A percentile compares a stretch with the other conserved stretches of the same genome.
Evolutionary conservation across 2,113 vertebrate species (phyloP).

Genomic region (Mionectes macconnelli): DNA sequence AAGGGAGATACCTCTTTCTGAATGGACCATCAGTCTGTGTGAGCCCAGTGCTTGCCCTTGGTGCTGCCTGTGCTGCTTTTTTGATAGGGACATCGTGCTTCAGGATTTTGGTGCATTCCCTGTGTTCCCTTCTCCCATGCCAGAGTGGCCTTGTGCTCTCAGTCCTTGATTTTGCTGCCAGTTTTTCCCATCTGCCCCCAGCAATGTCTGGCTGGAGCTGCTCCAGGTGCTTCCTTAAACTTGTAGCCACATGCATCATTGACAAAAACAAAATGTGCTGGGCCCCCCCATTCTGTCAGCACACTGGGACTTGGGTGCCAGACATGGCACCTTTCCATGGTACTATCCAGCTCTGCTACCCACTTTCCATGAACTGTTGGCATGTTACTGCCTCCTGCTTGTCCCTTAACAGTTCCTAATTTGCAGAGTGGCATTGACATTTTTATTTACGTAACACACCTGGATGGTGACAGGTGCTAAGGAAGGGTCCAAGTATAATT

Average conservation of each 20-base stretch:
- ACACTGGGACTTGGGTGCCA: not conserved
- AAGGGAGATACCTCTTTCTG: not conserved
- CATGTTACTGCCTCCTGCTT: not conserved
- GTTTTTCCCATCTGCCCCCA: not conserved
- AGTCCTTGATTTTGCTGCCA: not conserved
- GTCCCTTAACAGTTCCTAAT: not conserved
- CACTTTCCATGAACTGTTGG: not conserved
- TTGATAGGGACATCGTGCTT: fast-evolving
- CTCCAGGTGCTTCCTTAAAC: not conserved
- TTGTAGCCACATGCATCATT: not conserved
- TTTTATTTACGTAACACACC: not conserved
- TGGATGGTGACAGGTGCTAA: not conserved
- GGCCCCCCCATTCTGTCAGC: not conserved
- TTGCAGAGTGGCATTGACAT: not conserved
- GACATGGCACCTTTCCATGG: not conserved
- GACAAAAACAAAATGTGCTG: not conserved
- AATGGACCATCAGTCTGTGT: not conserved
- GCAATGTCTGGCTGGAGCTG: not conserved
- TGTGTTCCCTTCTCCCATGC: not conserved
- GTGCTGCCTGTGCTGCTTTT: not conserved
- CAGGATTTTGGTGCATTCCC: fast-evolving
- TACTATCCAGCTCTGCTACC: fast-evolving
- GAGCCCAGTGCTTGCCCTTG: not conserved
- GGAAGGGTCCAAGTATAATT: not conserved
- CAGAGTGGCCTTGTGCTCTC: not conserved